Base-by-base conservation (phyloP, 2,113 vertebrate genomes). In the Bombycilla garrulus region DNA sequence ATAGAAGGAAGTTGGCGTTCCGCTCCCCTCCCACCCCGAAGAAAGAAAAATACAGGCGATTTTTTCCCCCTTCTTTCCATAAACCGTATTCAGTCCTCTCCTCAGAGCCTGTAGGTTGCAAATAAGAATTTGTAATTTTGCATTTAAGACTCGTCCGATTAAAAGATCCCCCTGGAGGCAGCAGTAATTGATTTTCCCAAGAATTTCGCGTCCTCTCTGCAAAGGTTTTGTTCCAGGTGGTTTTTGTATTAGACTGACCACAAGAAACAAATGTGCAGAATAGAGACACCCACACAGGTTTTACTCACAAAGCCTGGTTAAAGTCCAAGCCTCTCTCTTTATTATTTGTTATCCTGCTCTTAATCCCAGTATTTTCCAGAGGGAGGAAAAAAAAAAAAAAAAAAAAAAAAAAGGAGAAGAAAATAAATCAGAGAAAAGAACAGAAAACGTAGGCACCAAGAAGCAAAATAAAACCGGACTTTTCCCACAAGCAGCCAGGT, bases 211-310 rank as follows among this genome's bases (percentile, higher is more conserved):
- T 95, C 88, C 81, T 94, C 66, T 95, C 71, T 96, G 85, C 72
- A 76, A 97, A 97, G 91, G 72, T 96, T 97, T 98, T 98, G 96
- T 97, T 97, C 97, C 98, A 98, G 97, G 97, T 98, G 97, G 96
- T 97, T 97, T 98, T 98, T 97, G 97, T 97, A 97, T 98, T 96
- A 97, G 94, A 94, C 60, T 70, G 91, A 92, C 90, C 64, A 85
- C 87, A 92, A 95, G 96, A 95, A 97, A 96, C 92, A 91, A 96
- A 96, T 87, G 65, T 91, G 93, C 97, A 98, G 97, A 99, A 98
- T 98, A 97, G 98, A 97, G 97, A 99, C 99, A 98, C 99, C 99
- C 99, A 99, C 99, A 98, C 98, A 98, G 98, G 98, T 98, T 98
- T 97, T 96, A 92, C 97, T 97, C 97, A 99, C 98, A 99, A 99